phyloP scores from a whole-genome alignment of 2,797 vertebrate species.

The Coccyzus lansbergi region DNA sequence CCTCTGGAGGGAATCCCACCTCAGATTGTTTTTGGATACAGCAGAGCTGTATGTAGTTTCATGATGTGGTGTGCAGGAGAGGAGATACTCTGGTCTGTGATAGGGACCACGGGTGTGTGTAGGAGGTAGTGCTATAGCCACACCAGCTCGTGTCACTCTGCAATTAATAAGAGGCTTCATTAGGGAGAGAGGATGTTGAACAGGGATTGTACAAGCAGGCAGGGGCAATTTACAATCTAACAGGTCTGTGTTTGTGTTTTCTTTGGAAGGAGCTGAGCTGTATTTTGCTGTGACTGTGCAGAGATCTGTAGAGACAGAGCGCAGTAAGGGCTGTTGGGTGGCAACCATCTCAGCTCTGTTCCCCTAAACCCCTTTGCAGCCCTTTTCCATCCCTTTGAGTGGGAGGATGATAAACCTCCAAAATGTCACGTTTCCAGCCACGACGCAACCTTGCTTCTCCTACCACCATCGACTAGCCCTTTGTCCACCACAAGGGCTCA shows the following conservation, averaged over 20 bases:
- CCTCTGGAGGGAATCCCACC: background rate
- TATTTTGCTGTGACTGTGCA: background rate
- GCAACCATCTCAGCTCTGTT: background rate
- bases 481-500: background rate
- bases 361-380: background rate
- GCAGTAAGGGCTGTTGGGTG: background rate
- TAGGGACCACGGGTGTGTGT: accelerated
- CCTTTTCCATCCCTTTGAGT: background rate
- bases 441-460: background rate
- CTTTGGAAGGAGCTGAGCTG: background rate
- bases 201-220: background rate
- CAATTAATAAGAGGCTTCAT: background rate
- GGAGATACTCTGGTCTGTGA: background rate
- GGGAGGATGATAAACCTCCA: background rate
- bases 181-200: background rate
- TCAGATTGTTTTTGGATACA: accelerated
- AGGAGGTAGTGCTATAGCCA: background rate
- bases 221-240: background rate
- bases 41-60: accelerated
- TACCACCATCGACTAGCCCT: background rate
- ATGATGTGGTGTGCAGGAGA: accelerated
- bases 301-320: accelerated
- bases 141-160: background rate
- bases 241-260: background rate
- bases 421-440: background rate